phyloP scores from a whole-genome alignment of 1,140 invertebrate species.

The Odontomachus brunneus region DNA sequence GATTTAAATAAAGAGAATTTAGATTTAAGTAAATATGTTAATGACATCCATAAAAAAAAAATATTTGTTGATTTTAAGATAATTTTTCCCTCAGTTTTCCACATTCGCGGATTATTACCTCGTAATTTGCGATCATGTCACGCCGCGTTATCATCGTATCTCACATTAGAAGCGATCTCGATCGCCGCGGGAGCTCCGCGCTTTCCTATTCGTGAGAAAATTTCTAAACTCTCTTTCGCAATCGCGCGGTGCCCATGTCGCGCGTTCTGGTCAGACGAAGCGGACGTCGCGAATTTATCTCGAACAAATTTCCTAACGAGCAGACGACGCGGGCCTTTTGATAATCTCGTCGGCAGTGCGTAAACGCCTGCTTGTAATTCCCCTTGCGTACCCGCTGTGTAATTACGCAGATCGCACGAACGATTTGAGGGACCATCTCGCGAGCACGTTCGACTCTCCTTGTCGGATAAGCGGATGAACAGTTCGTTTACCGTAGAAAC shows the following conservation, averaged over 20 bases:
- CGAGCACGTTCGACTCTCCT: neutral
- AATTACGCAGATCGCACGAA: slow-evolving; percentile 32
- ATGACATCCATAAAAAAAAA: no score
- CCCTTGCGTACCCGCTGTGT: neutral
- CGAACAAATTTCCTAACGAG: slow-evolving; percentile 59
- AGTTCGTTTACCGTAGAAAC: neutral
- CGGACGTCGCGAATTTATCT: slow-evolving; percentile 51
- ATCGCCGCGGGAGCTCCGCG: no score
- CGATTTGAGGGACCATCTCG: slow-evolving; percentile 5
- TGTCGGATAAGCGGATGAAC: slow-evolving; percentile 1
- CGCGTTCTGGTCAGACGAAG: slow-evolving; percentile 12
- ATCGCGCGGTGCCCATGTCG: neutral
- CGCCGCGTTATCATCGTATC: neutral
- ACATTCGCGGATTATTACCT: no score
- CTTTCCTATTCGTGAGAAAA: no score
- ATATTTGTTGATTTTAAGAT: no score
- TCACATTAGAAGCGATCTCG: neutral
- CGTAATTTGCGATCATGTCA: no score
- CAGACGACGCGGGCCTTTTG: slow-evolving; percentile 12
- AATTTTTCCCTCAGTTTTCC: no score
- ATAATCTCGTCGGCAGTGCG: slow-evolving; percentile 29
- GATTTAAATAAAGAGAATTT: no score
- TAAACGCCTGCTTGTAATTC: slow-evolving; percentile 43
- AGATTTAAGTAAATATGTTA: no score
- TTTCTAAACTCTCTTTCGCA: slow-evolving; percentile 63